A percentile compares a stretch with the other conserved stretches of the same genome.
Evolutionary conservation across 2,113 vertebrate genomes (phyloP).

Genomic region (Elaphurus davidianus): DNA sequence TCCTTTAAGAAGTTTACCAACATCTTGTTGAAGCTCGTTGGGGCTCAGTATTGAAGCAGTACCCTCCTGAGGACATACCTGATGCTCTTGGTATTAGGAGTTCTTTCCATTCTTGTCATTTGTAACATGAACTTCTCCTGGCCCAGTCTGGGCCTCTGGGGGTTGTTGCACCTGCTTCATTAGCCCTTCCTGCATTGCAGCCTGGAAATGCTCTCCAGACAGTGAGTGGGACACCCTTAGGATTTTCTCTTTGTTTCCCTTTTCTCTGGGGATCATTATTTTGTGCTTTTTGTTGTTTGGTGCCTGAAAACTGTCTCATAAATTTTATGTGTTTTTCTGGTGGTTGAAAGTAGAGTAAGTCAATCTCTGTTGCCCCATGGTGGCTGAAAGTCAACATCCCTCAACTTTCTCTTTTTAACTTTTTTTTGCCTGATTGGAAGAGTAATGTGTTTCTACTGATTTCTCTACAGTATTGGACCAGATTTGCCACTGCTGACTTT

Average conservation of each 20-base stretch:
- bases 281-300: not conserved
- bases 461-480: not conserved
- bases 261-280: not conserved
- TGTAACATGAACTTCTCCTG: not conserved
- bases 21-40: not conserved
- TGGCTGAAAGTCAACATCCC: not conserved
- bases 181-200: not conserved
- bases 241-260: not conserved
- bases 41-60: not conserved
- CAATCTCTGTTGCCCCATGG: not conserved
- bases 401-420: not conserved
- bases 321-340: not conserved
- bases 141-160: not conserved
- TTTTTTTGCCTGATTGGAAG: not conserved
- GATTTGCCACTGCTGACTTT: not conserved
- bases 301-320: not conserved
- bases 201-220: not conserved
- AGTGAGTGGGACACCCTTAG: not conserved
- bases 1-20: slow-evolving; percentile 3
- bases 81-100: not conserved
- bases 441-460: not conserved
- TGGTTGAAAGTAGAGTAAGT: not conserved
- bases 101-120: not conserved
- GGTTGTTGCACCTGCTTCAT: not conserved
- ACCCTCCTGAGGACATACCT: not conserved